Evolutionary conservation across 2,888 invertebrate species (phyloP).

Genomic region (Pediacus dermestoides): DNA sequence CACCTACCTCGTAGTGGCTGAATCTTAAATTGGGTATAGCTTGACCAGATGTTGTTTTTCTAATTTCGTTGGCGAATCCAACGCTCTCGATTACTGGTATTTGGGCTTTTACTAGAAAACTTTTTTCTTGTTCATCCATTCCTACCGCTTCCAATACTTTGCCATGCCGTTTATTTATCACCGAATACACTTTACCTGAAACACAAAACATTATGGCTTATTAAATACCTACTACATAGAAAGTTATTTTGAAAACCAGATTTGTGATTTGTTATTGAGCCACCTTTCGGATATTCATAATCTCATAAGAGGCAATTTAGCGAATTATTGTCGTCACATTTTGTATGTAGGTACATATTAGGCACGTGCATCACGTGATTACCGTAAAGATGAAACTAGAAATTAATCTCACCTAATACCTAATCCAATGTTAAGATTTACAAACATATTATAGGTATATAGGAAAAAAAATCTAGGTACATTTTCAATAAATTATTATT

Average conservation of each 20-base stretch:
- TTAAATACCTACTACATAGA: slow-evolving; percentile 5
- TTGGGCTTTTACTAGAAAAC: slow-evolving; percentile 83
- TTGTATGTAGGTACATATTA: too few species aligned
- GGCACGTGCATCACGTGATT: too few species aligned
- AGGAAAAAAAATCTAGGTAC: too few species aligned
- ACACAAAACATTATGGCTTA: slow-evolving; percentile 15
- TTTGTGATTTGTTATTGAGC: too few species aligned
- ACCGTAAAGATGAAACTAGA: too few species aligned
- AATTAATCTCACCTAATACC: too few species aligned
- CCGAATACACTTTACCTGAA: slow-evolving; percentile 83
- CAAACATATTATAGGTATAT: too few species aligned
- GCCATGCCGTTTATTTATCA: slow-evolving; percentile 82
- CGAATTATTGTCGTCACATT: too few species aligned
- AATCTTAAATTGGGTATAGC: slow-evolving; percentile 87
- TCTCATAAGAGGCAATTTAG: too few species aligned
- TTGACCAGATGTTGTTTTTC: slow-evolving; percentile 93
- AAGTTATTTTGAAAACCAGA: slow-evolving; percentile 11
- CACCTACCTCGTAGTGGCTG: slow-evolving; percentile 93
- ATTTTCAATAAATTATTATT: too few species aligned
- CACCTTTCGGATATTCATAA: too few species aligned
- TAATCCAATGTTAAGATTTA: too few species aligned
- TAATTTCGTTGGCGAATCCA: slow-evolving; percentile 88
- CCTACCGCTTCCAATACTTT: slow-evolving; percentile 81
- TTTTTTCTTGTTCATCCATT: slow-evolving; percentile 84
- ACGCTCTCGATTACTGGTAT: slow-evolving; percentile 97